Evolutionary conservation across 1,140 invertebrate genomes (phyloP), one percentile per base, ranked within the genome.

Genomic region (Papilio helenus): DNA sequence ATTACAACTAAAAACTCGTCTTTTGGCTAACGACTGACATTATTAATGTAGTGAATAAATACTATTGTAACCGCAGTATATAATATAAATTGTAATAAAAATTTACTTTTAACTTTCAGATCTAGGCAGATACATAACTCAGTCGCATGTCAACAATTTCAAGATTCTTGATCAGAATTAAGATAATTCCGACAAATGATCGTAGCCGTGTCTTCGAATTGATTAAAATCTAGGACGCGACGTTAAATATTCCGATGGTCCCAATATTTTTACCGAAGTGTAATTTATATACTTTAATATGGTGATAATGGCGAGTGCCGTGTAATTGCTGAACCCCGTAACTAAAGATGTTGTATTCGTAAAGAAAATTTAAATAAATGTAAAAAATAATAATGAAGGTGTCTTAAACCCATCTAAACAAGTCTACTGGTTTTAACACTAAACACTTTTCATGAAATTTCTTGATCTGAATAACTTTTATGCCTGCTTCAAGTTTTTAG

Each of bases 181-280:
- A 68, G 61, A 68, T 29, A 68, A 29, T 68, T 68, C 26, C 23
- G 26, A 68, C 61, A 68, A 68, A 68, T 68, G 23, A 29, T 29
- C 26, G 26, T 16, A 16, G 23, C 61, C 26, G 12, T 68, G 61
- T 29, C 61, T 68, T 14, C 26, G 61, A 14, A 1, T 29, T 68
- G 61, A 68, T 68, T 68, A 68, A 34, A 29, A 68, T 68, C 61
- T 68, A 68, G 61, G 61, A 18, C 61, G 26, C 12, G 26, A 29
- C 14, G 14, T 68, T 29, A 16, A 68, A 68, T 68, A 29, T 68
- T 68, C 61, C 23, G 61, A 68, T 68, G 61, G 61, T 16, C 23
- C 4, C 12, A 68, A 68, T 68, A 68, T 34, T 68, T 68, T 68
- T 18, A 68, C 61, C 26, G 26, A 68, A 29, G 26, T 29, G 14